Evolutionary conservation across 2,888 invertebrate species (phyloP), one percentile per base, ranked within the genome.

Genomic region (Endotricha flammealis): DNA sequence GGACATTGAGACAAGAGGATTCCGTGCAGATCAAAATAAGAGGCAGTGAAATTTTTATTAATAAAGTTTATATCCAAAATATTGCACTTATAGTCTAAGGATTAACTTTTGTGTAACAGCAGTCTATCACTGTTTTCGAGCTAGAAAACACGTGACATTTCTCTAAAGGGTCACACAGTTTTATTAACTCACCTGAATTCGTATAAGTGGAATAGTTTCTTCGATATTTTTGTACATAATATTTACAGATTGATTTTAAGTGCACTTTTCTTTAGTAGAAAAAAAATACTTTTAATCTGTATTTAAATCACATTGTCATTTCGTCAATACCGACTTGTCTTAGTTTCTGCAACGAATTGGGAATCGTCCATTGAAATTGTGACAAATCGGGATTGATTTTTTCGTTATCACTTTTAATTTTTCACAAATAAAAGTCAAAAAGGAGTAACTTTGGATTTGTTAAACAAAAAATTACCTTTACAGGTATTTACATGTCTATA

Each of bases 181-280:
- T 37, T 24, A 16, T 3, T 28, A 46, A 72, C 83, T 77, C 55
- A 86, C 86, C 82, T 83, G 77, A 42, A 85, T 79, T 66, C 77
- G 60, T 63, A 86, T 86, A 14, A 86, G 75, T 39, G 86, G 86
- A 46, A 86, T 82, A 34, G 77, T 78, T 59, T 86, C 85, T 64
- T 86, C 85, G 29, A 44, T 52, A 45, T 60, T 57, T 67, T 63
- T 69, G 61, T 64, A 72, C 76, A 79, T 77, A 68, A 64, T 72
- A 65, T 55, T 46, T 36, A 51, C 45, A 43, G 46, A 53, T 44
- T 57, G 23, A 33, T 40, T 36, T 33, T 33, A 34, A 34, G 25
- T 32, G 36, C 38, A 39, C 42, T 38, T 38, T n/a, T 34, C 20
- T 13, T 29, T 29, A 7, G n/a, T 20, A 27, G 8, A 10, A 34